Evolutionary conservation across 2,797 vertebrate species (phyloP), one percentile per base, ranked within the genome.

Genomic region (Benthosema pterotum): DNA sequence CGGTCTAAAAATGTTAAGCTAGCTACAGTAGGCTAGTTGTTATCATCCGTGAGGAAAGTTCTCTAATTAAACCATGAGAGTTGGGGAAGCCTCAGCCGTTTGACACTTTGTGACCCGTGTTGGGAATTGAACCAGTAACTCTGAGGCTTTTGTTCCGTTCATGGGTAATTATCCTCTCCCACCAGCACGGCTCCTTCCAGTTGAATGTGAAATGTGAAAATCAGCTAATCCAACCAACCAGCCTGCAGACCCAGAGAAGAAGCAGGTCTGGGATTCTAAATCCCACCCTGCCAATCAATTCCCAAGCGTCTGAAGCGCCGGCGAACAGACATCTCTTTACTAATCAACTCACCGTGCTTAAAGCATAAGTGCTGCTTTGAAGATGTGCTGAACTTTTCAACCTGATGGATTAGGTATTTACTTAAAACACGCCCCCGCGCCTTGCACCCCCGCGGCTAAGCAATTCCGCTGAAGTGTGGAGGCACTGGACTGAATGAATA

Each of bases 371-470:
- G 52, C 53, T 19, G 47, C 71, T 78, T 75, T 75, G 69, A 80
- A 72, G 63, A 71, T 25, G 22, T 25, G 42, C 49, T 83, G 56
- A 82, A 72, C 79, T 69, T 70, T 70, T 78, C 60, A 79, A 68
- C 73, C 45, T 59, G 9, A 57, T 52, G 53, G 53, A 77, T 77
- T 42, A 28, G 19, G 25, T 19, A 22, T 60, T 38, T 43, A 25
- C 58, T 47, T 16, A 13, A 48, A 48, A 42, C 5, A 42, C 11
- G 12, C 1, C 19, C 12, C 11, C 18, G 12, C 9, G 52, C 45
- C 11, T 16, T 25, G 12, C 15, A 14, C 49, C 11, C 11, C 18
- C 38, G 22, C 51, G 15, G 47, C 17, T 51, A 51, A 51, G 49
- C 4, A 51, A 49, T 16, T 49, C 47, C 5, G 9, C 15, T 9